These are phyloP conservation scores for Mus caroli DNA, from an alignment of 2,797 vertebrate genomes.

Conservation along the genomic window DNA sequence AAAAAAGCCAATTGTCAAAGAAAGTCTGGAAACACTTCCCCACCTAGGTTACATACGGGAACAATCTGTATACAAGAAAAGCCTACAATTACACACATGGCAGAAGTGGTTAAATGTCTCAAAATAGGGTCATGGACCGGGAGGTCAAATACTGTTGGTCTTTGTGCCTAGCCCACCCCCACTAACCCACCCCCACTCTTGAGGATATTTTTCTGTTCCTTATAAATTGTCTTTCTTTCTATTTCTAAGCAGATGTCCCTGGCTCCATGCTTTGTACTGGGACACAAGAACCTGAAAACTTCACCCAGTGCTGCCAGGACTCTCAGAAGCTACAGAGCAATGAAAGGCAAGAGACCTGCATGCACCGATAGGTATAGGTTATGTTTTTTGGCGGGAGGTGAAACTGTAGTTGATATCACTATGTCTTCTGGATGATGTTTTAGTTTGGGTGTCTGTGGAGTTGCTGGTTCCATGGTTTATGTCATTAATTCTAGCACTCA, in stretches of 20 bases:
- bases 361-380: not conserved
- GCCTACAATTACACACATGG: not conserved
- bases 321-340: not conserved
- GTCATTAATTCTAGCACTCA: not conserved
- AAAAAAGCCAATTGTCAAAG: not conserved
- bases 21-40: not conserved
- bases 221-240: not conserved
- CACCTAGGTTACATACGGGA: not conserved
- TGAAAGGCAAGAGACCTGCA: not conserved
- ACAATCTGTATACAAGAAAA: not conserved
- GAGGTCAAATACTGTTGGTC: not conserved
- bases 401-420: not conserved
- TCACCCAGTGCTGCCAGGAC: not conserved
- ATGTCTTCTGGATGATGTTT: not conserved
- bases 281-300: not conserved
- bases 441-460: not conserved
- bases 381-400: not conserved
- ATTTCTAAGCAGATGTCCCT: not conserved
- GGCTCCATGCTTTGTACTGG: not conserved
- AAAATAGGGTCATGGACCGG: not conserved
- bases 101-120: not conserved
- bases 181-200: not conserved
- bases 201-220: not conserved
- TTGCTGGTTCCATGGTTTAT: not conserved
- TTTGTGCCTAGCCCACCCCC: not conserved